Evolutionary conservation across 2,888 invertebrate species (phyloP), one percentile per base, ranked within the genome.

Genomic region (Cremastinae sp.): DNA sequence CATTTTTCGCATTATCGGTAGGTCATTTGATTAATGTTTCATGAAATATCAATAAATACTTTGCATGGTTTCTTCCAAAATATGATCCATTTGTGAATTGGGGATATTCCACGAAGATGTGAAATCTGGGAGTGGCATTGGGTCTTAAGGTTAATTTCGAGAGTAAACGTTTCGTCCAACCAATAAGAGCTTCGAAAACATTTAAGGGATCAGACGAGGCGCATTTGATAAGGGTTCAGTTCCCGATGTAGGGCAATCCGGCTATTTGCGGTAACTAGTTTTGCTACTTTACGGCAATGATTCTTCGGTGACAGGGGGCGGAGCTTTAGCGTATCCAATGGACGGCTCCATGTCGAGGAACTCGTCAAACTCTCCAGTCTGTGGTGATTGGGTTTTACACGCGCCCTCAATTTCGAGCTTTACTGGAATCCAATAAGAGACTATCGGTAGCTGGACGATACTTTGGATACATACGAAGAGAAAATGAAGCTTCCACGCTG

Each of bases 371-470:
- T 8, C 35, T 8, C 35, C 14, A 65, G 22, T 53, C 43, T 43
- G 43, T 22, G 53, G 55, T 4, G 2, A 22, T 45, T 9, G 3
- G 22, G 18, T 45, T 28, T 35, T 35, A 43, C 18, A 28, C n/a
- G 41, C 5, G 10, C 28, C 14, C 14, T 28, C 35, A 66, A 43
- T 55, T 66, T 43, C 8, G n/a, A 39, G 16, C 16, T 55, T 43
- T 28, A 28, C 28, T 28, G 22, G 45, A 55, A 66, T 45, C 43
- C 43, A 59, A 43, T 64, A 64, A 51, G 39, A 7, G 39, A 64
- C 12, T 39, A 41, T 3, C 16, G 39, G 51, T 18, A 18, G 39
- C 18, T 20, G 14, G n/a, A 56, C 10, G 39, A 18, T 18, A 5
- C 0, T 37, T 16, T 18, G 47, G 18, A 35, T 28, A 14, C 16